Conservation (phyloP, 2,888 invertebrate genomes). For the Cenopis cana region DNA sequence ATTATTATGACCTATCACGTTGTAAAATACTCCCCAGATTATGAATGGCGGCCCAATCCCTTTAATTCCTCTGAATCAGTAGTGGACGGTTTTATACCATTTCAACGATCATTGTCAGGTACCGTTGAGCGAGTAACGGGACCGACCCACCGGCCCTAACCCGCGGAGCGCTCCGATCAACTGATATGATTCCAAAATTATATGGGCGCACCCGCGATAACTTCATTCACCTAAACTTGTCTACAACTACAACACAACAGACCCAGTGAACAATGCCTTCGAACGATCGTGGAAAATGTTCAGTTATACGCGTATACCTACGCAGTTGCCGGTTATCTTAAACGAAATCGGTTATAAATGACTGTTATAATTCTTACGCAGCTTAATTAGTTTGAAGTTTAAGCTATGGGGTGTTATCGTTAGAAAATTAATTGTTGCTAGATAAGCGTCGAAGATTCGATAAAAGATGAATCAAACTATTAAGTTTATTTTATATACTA, state of each 20-base stretch:
- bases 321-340: conserved; percentile 22
- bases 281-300: conserved; percentile 31
- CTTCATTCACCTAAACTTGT: conserved; percentile 32
- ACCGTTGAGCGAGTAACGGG: conserved; percentile 75
- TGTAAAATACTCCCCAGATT: background rate
- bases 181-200: conserved; percentile 59
- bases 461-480: no score
- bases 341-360: conserved; percentile 35
- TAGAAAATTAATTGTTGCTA: conserved; percentile 10
- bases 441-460: conserved; percentile 26
- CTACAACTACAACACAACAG: conserved; percentile 1
- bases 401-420: conserved; percentile 14
- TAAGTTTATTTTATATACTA: no score
- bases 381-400: conserved; percentile 8
- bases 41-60: conserved; percentile 20
- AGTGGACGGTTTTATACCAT: conserved; percentile 60
- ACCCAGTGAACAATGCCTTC: conserved; percentile 28
- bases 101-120: conserved; percentile 65
- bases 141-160: conserved; percentile 68
- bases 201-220: conserved; percentile 45
- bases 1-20: background rate
- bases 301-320: conserved; percentile 25
- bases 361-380: conserved; percentile 3
- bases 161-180: conserved; percentile 56
- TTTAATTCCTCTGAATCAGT: conserved; percentile 33